phyloP scores from a whole-genome alignment of 2,113 vertebrate genomes.

The Monopterus albus region DNA sequence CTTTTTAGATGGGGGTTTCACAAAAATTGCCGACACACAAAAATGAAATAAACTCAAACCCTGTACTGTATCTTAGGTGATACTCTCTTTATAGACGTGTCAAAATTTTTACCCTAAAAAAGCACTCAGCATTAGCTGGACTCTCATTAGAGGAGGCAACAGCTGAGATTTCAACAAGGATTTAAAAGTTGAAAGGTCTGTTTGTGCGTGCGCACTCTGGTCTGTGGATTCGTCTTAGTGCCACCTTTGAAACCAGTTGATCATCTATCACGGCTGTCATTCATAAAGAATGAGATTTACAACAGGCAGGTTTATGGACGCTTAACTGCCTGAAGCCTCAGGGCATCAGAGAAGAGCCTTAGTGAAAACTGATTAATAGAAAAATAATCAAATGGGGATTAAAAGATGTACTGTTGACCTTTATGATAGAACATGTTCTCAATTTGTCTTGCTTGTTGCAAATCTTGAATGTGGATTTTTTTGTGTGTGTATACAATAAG shows the following conservation, averaged over 20 bases:
- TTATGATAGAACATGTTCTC: not conserved
- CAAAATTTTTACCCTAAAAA: slow-evolving; percentile 45
- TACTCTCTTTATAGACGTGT: slow-evolving; percentile 50
- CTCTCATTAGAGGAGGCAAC: slow-evolving; percentile 55
- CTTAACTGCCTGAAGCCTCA: slow-evolving; percentile 32
- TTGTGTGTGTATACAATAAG: too few species aligned
- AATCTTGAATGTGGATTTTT: not conserved
- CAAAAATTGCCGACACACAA: slow-evolving; percentile 33
- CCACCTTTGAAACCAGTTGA: slow-evolving; percentile 24
- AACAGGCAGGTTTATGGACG: slow-evolving; percentile 7
- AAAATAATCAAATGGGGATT: slow-evolving; percentile 21
- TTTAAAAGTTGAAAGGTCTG: slow-evolving; percentile 55
- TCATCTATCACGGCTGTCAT: slow-evolving; percentile 24
- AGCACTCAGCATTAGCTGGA: slow-evolving; percentile 11
- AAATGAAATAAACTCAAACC: slow-evolving; percentile 33
- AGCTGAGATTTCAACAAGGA: slow-evolving; percentile 58
- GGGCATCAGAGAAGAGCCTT: not conserved
- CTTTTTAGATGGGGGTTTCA: slow-evolving; percentile 62
- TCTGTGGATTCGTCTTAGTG: slow-evolving; percentile 24
- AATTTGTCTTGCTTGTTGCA: not conserved
- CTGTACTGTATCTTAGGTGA: slow-evolving; percentile 28
- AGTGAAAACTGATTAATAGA: slow-evolving; percentile 22
- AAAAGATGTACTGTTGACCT: not conserved
- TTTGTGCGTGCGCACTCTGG: slow-evolving; percentile 37
- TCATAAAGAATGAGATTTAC: slow-evolving; percentile 48